These are phyloP conservation scores for Heliconius eleuchia DNA, from an alignment of 1,140 invertebrate species.

Conservation along the genomic window DNA sequence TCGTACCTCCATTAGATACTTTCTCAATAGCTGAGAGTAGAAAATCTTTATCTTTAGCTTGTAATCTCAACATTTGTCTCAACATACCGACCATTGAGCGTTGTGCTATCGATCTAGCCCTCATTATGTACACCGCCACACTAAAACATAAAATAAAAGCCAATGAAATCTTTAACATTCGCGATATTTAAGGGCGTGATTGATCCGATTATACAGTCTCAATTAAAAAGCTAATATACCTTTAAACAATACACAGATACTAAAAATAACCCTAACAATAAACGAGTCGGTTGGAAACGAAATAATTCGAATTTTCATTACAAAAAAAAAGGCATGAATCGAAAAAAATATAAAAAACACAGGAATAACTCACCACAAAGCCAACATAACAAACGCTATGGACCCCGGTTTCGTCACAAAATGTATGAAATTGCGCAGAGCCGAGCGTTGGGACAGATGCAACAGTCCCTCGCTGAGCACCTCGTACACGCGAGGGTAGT, in stretches of 20 bases:
- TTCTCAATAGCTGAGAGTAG: conserved; percentile 83
- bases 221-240: too few relatives aligned
- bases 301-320: too few relatives aligned
- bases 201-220: too few relatives aligned
- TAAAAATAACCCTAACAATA: too few relatives aligned
- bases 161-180: too few relatives aligned
- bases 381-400: conserved; percentile 80
- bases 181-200: too few relatives aligned
- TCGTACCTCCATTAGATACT: conserved; percentile 73
- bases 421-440: conserved; percentile 65
- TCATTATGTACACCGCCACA: conserved; percentile 86
- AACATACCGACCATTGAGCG: conserved; percentile 84
- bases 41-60: conserved; percentile 89
- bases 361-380: conserved; percentile 77
- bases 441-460: conserved; percentile 61
- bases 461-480: conserved; percentile 78
- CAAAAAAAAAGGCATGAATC: too few relatives aligned
- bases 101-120: conserved; percentile 84
- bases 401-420: conserved; percentile 81
- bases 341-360: too few relatives aligned
- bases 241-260: too few relatives aligned
- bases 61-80: conserved; percentile 85
- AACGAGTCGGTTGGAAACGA: too few relatives aligned
- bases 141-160: conserved; percentile 57
- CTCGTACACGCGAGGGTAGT: conserved; percentile 76